Base-by-base conservation (phyloP, 2,797 vertebrate species). In the Xenentodon cancila region DNA sequence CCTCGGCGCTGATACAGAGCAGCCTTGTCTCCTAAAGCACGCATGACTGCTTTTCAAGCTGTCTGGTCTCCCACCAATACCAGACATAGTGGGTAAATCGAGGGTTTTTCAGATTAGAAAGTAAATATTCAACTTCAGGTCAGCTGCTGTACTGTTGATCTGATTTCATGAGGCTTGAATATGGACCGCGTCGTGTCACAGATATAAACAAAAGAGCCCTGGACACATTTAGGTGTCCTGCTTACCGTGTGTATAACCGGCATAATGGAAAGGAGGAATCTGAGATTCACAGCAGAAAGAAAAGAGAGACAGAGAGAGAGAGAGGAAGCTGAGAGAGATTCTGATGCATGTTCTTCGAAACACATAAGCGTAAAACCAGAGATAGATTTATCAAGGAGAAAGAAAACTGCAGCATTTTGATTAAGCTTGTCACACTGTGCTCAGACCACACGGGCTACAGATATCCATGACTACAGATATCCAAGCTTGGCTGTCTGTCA, bases 401-500 rank as follows among this genome's bases (percentile, higher is more conserved):
- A 46, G 52, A 67, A 79, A 83, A 67, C 58, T 66, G 77, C 66
- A 70, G 69, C 37, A 16, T 82, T 85, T 79, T 82, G 75, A 81
- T 82, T 70, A 79, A 85, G 55, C 71, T 67, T 45, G 53, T 76
- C 75, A 54, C 55, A 58, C 56, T 30, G 56, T 16, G 56, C 71
- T 73, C 61, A 65, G 61, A 59, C 50, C 68, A 52, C 17, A 44
- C 46, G n/a, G 9, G 54, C 51, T 70, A 59, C 57, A 73, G 72
- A 77, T 61, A 54, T 66, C 53, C 59, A 46, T 32, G 51, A 80
- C 50, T 70, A 59, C 57, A 73, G 72, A 77, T 61, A 54, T 65
- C 53, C 59, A 45, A 43, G 78, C 64, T 53, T 49, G 65, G 66
- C 64, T 9, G 37, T 85, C 70, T 81, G 47, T 73, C 68, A 15